A percentile compares a stretch with the other conserved stretches of the same genome.
phyloP scores from a whole-genome alignment of 92 coral and sea anemone species.

The Bergia sp. region DNA sequence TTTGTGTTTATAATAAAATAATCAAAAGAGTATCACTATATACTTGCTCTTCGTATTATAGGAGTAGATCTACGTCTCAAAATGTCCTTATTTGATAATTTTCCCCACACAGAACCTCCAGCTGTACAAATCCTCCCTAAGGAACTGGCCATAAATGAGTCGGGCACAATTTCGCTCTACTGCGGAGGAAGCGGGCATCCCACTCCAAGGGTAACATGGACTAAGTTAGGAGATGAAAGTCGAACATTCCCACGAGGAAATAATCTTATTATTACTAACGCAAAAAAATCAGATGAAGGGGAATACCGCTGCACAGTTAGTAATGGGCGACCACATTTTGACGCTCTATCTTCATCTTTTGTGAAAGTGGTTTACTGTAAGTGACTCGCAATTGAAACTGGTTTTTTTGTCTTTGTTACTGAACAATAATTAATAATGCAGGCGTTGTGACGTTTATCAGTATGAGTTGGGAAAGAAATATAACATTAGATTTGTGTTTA shows the following conservation, averaged over 20 bases:
- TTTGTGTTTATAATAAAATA: too few relatives aligned
- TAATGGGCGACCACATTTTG: slow-evolving; percentile 70
- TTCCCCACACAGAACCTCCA: slow-evolving; percentile 17
- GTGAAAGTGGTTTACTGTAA: slow-evolving; percentile 44
- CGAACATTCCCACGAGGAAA: slow-evolving; percentile 29
- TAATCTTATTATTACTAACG: slow-evolving; percentile 35
- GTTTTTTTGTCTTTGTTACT: too few relatives aligned
- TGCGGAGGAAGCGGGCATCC: slow-evolving; percentile 68
- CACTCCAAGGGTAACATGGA: slow-evolving; percentile 56
- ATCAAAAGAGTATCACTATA: too few relatives aligned
- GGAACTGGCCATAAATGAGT: slow-evolving; percentile 46
- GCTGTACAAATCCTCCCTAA: background rate
- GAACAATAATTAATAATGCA: background rate
- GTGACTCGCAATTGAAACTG: background rate
- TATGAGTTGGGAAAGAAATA: too few relatives aligned
- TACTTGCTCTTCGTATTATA: too few relatives aligned
- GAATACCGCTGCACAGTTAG: slow-evolving; percentile 69
- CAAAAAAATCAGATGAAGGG: slow-evolving; percentile 62
- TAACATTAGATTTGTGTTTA: too few relatives aligned
- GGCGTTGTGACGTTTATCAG: too few relatives aligned
- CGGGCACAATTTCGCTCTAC: slow-evolving; percentile 46
- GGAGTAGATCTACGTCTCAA: background rate
- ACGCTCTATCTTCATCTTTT: slow-evolving; percentile 34
- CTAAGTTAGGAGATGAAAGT: slow-evolving; percentile 36
- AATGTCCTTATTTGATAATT: background rate